Conservation (phyloP, 2,113 vertebrate genomes). For the Melanerpes formicivorus region DNA sequence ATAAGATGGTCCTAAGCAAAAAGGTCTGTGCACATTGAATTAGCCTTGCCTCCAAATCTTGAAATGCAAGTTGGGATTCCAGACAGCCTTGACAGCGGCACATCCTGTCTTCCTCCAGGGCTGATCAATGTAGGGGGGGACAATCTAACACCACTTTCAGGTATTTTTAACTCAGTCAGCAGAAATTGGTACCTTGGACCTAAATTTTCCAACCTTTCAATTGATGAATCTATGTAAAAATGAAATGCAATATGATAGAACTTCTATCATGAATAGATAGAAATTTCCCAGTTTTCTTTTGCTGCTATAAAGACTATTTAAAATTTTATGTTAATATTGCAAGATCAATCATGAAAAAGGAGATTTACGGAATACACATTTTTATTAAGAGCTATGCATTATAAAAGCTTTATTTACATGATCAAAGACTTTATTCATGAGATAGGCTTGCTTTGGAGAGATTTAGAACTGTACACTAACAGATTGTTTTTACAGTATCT, state of each 20-base stretch:
- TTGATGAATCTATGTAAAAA: neutral
- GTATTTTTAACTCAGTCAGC: neutral
- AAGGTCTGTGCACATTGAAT: neutral
- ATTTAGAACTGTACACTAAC: neutral
- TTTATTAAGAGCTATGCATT: neutral
- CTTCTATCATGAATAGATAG: neutral
- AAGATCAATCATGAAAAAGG: neutral
- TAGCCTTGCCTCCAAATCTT: neutral
- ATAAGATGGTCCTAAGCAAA: neutral
- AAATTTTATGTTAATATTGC: neutral
- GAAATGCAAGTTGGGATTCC: neutral
- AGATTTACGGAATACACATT: neutral
- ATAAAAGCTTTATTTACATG: neutral
- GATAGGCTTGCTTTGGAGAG: neutral
- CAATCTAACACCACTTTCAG: neutral
- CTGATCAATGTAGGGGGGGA: rapidly evolving
- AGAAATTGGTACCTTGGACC: neutral
- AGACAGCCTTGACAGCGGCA: neutral
- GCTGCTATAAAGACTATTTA: neutral
- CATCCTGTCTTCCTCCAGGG: neutral
- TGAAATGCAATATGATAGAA: neutral
- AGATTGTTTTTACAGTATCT: neutral
- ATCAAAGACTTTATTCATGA: neutral
- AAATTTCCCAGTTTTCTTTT: neutral
- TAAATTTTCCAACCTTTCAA: neutral